phyloP scores from a whole-genome alignment of 2,113 vertebrate genomes.

The Calypte anna region DNA sequence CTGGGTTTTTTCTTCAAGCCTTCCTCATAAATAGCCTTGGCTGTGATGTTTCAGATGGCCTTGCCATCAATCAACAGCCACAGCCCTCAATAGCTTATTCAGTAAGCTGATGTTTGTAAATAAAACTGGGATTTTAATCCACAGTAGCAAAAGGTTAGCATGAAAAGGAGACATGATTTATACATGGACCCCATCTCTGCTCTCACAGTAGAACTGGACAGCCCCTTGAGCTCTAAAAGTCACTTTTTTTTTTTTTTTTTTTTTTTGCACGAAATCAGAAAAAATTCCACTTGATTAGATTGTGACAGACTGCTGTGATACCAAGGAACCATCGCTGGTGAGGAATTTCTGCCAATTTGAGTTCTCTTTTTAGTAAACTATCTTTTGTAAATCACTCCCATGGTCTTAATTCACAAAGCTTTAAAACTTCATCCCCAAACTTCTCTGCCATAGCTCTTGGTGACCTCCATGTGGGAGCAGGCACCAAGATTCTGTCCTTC shows the following conservation, averaged over 20 bases:
- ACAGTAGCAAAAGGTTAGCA: neutral
- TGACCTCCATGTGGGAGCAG: neutral
- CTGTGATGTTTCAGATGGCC: slow-evolving; percentile 19
- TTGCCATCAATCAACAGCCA: neutral
- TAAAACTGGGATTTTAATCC: neutral
- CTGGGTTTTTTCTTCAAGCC: neutral
- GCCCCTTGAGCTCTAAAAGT: neutral
- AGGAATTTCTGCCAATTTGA: neutral
- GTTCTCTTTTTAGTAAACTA: neutral
- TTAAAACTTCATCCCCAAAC: neutral
- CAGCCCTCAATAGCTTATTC: neutral
- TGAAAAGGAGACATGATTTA: neutral
- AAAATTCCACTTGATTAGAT: neutral
- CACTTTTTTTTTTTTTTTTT: neutral
- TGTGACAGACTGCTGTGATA: neutral
- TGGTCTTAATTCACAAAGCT: neutral
- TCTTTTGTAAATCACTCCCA: neutral
- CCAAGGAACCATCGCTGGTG: neutral
- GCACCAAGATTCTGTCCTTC: neutral
- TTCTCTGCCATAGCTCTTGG: neutral
- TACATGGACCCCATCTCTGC: rapidly evolving
- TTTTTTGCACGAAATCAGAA: neutral
- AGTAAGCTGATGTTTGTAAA: slow-evolving; percentile 33
- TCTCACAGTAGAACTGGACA: neutral
- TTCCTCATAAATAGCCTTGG: slow-evolving; percentile 3